Conservation (phyloP, 2,888 invertebrate species). For the Cabera pusaria region DNA sequence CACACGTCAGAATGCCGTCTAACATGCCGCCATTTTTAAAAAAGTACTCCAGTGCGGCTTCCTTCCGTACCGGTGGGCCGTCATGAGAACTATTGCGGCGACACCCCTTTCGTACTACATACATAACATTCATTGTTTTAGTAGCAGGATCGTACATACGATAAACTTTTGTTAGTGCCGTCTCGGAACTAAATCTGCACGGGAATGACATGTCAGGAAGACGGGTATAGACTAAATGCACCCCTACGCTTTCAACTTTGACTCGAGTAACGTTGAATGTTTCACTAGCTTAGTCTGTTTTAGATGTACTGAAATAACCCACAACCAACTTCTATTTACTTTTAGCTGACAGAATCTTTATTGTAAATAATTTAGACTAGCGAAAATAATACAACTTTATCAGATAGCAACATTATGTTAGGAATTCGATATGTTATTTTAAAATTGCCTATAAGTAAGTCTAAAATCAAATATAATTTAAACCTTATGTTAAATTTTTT, state of each 20-base stretch:
- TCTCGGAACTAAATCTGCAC: constrained; percentile 53
- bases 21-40: constrained; percentile 81
- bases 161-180: constrained; percentile 71
- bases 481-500: too few species aligned
- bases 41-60: constrained; percentile 75
- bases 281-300: constrained; percentile 1
- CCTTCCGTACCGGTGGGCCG: constrained; percentile 77
- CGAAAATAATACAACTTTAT: too few species aligned
- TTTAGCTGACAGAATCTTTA: too few species aligned
- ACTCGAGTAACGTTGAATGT: constrained; percentile 20
- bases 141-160: constrained; percentile 61
- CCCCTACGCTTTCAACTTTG: constrained; percentile 38
- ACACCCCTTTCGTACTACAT: constrained; percentile 79
- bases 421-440: too few species aligned
- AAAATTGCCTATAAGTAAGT: too few species aligned
- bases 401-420: too few species aligned
- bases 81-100: constrained; percentile 76
- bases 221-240: constrained; percentile 42
- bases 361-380: too few species aligned
- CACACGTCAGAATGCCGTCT: constrained; percentile 68
- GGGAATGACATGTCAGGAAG: constrained; percentile 43
- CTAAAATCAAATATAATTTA: too few species aligned
- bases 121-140: constrained; percentile 80
- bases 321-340: too few species aligned
- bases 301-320: constrained; percentile 4